phyloP scores from a whole-genome alignment of 2,888 invertebrate species.

The Caenorhabditis panamensis region DNA sequence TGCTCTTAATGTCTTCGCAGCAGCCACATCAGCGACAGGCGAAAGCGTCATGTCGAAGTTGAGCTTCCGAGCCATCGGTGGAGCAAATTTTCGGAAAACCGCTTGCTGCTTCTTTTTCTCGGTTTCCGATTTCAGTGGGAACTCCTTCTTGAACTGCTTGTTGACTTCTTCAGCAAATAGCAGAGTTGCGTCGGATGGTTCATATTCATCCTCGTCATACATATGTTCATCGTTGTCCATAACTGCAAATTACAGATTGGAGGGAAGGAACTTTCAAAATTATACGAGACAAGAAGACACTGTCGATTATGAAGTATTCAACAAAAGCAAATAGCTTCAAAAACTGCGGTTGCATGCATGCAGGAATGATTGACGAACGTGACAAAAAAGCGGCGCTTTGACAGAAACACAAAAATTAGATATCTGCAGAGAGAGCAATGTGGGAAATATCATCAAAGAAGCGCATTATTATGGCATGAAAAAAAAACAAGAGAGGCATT shows the following conservation, averaged over 20 bases:
- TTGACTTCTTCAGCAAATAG: conserved; percentile 42
- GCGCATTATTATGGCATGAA: too few species aligned
- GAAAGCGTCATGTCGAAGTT: conserved; percentile 58
- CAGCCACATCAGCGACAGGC: conserved; percentile 25
- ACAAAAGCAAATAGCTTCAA: too few species aligned
- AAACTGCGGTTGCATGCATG: too few species aligned
- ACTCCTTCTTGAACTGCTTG: conserved; percentile 52
- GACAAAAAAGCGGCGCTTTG: too few species aligned
- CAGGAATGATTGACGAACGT: too few species aligned
- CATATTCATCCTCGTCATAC: conserved; percentile 39
- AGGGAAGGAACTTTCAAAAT: neutral
- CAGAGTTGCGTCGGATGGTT: conserved; percentile 54
- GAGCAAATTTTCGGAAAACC: conserved; percentile 16
- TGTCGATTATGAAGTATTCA: too few species aligned
- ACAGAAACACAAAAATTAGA: too few species aligned
- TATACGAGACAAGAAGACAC: neutral
- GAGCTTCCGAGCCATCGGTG: conserved; percentile 35
- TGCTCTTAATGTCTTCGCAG: conserved; percentile 10
- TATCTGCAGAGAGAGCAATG: too few species aligned
- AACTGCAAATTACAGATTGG: neutral
- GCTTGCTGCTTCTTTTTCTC: conserved; percentile 32
- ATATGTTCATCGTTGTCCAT: conserved; percentile 34
- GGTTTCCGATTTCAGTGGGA: conserved; percentile 57
- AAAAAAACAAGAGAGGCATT: too few species aligned
- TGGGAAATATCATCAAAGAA: too few species aligned